These are phyloP conservation scores for Oreortyx pictus DNA, from an alignment of 2,797 vertebrate species.

Conservation along the genomic window DNA sequence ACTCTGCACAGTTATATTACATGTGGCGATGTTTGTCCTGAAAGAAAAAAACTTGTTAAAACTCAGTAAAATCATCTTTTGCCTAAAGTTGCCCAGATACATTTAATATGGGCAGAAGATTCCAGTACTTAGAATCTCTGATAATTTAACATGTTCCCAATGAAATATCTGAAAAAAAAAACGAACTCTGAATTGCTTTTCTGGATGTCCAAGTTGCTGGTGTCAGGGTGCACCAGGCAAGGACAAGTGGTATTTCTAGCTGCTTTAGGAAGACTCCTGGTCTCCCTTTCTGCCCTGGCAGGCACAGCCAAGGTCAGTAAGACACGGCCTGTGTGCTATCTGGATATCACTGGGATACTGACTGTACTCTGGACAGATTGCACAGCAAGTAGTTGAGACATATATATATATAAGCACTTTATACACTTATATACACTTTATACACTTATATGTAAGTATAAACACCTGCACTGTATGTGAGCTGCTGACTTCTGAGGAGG, in stretches of 20 bases:
- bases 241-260: background rate
- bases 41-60: slow-evolving; percentile 19
- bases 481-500: slow-evolving; percentile 47
- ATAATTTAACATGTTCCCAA: background rate
- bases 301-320: background rate
- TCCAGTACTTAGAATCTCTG: background rate
- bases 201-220: background rate
- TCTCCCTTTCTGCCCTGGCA: background rate
- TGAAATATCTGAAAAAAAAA: background rate
- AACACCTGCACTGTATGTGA: slow-evolving; percentile 32
- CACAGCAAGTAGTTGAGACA: background rate
- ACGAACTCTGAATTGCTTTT: background rate
- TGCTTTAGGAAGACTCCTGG: background rate
- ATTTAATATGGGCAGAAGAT: background rate
- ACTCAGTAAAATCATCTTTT: background rate
- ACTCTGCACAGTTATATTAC: background rate
- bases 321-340: background rate
- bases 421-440: too few species aligned
- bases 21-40: background rate
- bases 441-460: background rate
- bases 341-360: background rate
- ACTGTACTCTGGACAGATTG: background rate
- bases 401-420: too few species aligned
- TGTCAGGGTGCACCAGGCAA: background rate
- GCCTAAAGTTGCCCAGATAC: background rate